Percentiles rank a stretch among this genome's conserved stretches.
Evolutionary conservation across 2,888 invertebrate genomes (phyloP).

Genomic region (Aleiodes alternator): DNA sequence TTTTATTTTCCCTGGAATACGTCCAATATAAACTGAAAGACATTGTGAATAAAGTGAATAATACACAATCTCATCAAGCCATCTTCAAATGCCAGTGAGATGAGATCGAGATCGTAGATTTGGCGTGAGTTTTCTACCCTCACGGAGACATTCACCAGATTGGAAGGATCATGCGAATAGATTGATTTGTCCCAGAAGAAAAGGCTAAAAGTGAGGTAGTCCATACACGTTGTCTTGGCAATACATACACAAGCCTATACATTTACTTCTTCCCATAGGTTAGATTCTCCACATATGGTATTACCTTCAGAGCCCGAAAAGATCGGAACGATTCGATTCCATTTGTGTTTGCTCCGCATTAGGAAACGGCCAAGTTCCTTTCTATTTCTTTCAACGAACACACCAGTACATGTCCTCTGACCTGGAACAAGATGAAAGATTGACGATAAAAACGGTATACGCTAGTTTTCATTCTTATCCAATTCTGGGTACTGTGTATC

Average conservation of each 20-base stretch:
- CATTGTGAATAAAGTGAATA: conserved; percentile 10
- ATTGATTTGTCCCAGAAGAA: conserved; percentile 60
- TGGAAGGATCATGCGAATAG: conserved; percentile 59
- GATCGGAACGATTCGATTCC: conserved; percentile 64
- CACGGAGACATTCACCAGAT: conserved; percentile 60
- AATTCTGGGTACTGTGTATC: conserved; percentile 24
- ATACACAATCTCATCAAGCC: conserved; percentile 8
- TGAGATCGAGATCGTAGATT: conserved; percentile 54
- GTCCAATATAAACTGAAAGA: conserved; percentile 30
- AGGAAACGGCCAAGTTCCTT: conserved; percentile 63
- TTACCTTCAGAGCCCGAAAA: conserved; percentile 42
- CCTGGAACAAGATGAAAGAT: conserved; percentile 66
- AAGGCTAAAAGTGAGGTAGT: conserved; percentile 41
- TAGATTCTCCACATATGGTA: conserved; percentile 13
- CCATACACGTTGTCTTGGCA: background rate
- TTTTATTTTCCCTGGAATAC: conserved; percentile 26
- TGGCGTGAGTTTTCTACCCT: conserved; percentile 54
- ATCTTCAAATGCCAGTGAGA: background rate
- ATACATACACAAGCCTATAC: background rate
- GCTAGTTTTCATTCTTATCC: conserved; percentile 43
- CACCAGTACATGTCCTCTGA: conserved; percentile 61
- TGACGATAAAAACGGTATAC: conserved; percentile 54
- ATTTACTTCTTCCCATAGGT: conserved; percentile 10
- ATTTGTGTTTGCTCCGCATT: conserved; percentile 65
- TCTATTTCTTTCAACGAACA: conserved; percentile 42